Conservation (phyloP, 2,888 invertebrate species). For the Pantelozetes paolii region DNA sequence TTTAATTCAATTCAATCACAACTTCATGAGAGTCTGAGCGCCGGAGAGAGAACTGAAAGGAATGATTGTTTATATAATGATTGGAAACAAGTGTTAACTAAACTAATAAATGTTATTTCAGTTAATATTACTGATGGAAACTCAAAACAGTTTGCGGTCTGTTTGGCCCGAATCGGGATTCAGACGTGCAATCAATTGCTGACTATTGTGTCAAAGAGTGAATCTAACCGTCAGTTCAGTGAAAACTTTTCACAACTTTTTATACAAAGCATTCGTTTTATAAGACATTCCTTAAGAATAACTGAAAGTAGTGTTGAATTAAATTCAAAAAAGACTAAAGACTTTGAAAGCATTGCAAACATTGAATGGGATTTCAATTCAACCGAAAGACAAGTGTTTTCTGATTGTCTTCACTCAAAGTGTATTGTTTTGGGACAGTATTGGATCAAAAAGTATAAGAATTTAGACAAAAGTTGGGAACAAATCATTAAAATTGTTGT, state of each 20-base stretch:
- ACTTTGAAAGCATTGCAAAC: too few relatives aligned
- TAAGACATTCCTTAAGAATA: not conserved
- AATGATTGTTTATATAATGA: not conserved
- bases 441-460: slow-evolving; percentile 11
- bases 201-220: not conserved
- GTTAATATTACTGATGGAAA: not conserved
- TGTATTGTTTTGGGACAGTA: slow-evolving; percentile 8
- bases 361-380: not conserved
- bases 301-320: not conserved
- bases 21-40: not conserved
- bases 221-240: not conserved
- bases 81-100: not conserved
- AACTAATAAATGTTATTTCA: slow-evolving; percentile 17
- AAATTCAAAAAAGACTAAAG: not conserved
- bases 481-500: not conserved
- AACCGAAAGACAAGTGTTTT: not conserved
- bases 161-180: slow-evolving; percentile 25
- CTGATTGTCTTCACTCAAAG: not conserved
- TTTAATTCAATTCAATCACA: not conserved
- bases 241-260: not conserved
- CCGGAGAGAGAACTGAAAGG: not conserved
- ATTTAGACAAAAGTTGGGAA: not conserved
- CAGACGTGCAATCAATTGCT: slow-evolving; percentile 39
- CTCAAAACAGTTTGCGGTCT: slow-evolving; percentile 19
- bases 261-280: not conserved